Evolutionary conservation across 2,797 vertebrate genomes (phyloP).

Genomic region (Phalanger gymnotis): DNA sequence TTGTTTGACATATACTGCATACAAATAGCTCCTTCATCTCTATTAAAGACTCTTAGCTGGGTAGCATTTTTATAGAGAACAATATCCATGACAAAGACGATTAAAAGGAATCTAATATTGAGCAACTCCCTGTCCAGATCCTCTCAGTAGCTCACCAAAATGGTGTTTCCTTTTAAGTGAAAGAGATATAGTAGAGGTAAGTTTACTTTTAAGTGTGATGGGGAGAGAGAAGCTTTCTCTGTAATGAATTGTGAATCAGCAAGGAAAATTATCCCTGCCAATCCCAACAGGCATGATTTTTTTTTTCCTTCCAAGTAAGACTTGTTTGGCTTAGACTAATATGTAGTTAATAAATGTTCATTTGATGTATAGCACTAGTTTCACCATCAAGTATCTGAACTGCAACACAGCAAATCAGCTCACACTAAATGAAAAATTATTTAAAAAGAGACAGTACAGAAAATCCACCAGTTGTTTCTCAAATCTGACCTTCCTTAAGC

Average conservation of each 20-base stretch:
- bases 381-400: neutral
- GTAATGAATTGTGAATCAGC: neutral
- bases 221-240: neutral
- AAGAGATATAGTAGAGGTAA: neutral
- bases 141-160: neutral
- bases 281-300: no score
- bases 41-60: neutral
- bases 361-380: neutral
- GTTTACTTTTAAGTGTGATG: neutral
- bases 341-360: fast-evolving
- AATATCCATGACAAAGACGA: neutral
- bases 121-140: neutral
- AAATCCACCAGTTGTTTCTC: neutral
- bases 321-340: neutral
- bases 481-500: neutral
- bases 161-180: neutral
- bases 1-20: constrained; percentile 19
- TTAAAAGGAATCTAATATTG: neutral
- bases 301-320: neutral
- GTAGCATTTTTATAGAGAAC: neutral
- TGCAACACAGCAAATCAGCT: fast-evolving
- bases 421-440: neutral
- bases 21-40: constrained; percentile 13
- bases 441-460: neutral
- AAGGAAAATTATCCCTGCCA: neutral